Evolutionary conservation across 2,888 invertebrate species (phyloP).

Genomic region (Polia nebulosa): DNA sequence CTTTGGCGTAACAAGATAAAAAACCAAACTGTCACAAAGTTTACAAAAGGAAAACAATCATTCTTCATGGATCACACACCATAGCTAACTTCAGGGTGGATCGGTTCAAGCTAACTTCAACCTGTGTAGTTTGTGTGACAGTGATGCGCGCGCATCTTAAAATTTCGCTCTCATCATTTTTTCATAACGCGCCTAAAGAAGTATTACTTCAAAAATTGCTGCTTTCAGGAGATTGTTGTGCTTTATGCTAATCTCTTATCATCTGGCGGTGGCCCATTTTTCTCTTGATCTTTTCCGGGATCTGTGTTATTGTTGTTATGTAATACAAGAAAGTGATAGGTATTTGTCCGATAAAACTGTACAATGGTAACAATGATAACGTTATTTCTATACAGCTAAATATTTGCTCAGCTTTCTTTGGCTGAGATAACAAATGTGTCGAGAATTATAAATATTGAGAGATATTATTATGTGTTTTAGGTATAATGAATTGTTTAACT

Average conservation of each 20-base stretch:
- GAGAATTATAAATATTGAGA: slow-evolving; percentile 28
- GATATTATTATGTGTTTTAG: slow-evolving; percentile 24
- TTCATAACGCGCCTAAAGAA: no score
- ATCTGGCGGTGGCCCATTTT: not conserved
- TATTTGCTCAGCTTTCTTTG: slow-evolving; percentile 48
- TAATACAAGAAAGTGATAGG: slow-evolving; percentile 11
- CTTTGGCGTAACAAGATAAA: no score
- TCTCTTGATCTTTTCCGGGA: not conserved
- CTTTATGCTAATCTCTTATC: not conserved
- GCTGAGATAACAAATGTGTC: slow-evolving; percentile 46
- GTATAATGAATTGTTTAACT: slow-evolving; percentile 3
- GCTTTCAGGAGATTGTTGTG: no score
- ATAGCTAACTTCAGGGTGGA: no score
- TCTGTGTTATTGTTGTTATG: not conserved
- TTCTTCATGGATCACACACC: no score
- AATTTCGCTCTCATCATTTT: no score
- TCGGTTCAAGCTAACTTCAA: no score
- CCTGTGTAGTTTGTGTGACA: no score
- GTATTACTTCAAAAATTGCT: no score
- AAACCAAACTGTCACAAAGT: no score
- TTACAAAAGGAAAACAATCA: no score
- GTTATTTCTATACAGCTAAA: slow-evolving; percentile 41
- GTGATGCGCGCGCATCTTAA: no score
- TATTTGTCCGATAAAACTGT: slow-evolving; percentile 3
- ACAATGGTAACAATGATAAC: slow-evolving; percentile 43